These are phyloP conservation scores for Aphrocallistes beatrix DNA, from an alignment of 37 sponge, comb jelly and placozoan genomes.

Conservation along the genomic window DNA sequence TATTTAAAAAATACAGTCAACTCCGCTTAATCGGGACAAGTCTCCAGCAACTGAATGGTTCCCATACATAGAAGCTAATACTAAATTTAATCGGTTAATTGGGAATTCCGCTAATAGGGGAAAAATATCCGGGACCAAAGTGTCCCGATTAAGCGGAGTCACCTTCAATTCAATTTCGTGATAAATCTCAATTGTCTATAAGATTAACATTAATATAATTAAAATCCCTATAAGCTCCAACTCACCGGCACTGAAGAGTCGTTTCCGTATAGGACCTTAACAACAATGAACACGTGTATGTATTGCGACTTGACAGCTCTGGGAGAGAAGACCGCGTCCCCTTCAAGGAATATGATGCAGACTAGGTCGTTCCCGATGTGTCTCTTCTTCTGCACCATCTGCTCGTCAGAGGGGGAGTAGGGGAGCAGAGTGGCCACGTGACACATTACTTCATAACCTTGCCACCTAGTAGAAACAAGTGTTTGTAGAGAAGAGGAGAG, in stretches of 20 bases:
- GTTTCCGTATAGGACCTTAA: constrained; percentile 42
- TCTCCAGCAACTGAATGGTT: no score
- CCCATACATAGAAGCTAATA: no score
- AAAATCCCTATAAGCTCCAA: neutral
- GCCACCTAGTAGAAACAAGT: constrained; percentile 20
- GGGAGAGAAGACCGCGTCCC: constrained; percentile 69
- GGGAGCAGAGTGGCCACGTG: constrained; percentile 91
- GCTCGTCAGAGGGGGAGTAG: constrained; percentile 57
- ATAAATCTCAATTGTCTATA: no score
- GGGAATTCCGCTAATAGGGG: no score
- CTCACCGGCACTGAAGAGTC: neutral
- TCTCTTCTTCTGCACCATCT: constrained; percentile 84
- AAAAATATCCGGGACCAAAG: no score
- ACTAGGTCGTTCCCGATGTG: constrained; percentile 96
- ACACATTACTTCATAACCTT: constrained; percentile 75
- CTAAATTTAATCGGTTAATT: no score
- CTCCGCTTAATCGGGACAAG: no score
- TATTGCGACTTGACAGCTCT: constrained; percentile 81
- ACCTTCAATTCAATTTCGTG: no score
- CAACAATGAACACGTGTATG: constrained; percentile 84
- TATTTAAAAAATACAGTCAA: no score
- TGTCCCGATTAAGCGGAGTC: no score
- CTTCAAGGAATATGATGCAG: constrained; percentile 83
- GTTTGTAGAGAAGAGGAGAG: neutral
- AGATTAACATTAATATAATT: no score